Conservation (phyloP, 2,797 vertebrate genomes). For the Premnoplex brunnescens region DNA sequence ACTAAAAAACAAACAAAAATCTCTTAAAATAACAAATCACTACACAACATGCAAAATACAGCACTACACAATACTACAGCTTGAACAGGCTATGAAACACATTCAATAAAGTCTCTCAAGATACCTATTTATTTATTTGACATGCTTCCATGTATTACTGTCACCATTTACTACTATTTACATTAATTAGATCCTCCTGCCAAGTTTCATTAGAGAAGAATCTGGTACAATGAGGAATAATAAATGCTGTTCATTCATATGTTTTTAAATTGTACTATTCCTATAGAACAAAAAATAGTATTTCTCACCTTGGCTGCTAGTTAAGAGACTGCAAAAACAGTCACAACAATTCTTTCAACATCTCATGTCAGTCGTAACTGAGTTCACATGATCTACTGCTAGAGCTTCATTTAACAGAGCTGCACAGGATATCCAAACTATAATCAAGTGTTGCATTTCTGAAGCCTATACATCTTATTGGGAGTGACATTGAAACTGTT, state of each 20-base stretch:
- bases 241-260: conserved; percentile 66
- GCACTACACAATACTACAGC: background rate
- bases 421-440: background rate
- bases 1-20: background rate
- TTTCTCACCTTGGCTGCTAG: background rate
- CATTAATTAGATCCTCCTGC: conserved; percentile 65
- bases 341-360: background rate
- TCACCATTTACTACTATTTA: conserved; percentile 35
- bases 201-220: conserved; percentile 63
- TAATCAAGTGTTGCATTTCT: rapidly evolving
- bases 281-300: conserved; percentile 1
- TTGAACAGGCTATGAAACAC: background rate
- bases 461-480: background rate
- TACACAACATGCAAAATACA: background rate
- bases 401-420: background rate
- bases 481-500: background rate
- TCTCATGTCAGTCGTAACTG: background rate
- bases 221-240: conserved; percentile 63
- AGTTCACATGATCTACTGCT: background rate
- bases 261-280: conserved; percentile 42
- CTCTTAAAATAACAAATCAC: conserved; percentile 9
- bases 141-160: conserved; percentile 40
- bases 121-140: conserved; percentile 34
- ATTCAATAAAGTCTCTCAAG: background rate
- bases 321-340: background rate